A percentile compares a stretch with the other conserved stretches of the same genome.
Evolutionary conservation across 2,888 invertebrate species (phyloP).

Genomic region (Drosophila melanosoma): DNA sequence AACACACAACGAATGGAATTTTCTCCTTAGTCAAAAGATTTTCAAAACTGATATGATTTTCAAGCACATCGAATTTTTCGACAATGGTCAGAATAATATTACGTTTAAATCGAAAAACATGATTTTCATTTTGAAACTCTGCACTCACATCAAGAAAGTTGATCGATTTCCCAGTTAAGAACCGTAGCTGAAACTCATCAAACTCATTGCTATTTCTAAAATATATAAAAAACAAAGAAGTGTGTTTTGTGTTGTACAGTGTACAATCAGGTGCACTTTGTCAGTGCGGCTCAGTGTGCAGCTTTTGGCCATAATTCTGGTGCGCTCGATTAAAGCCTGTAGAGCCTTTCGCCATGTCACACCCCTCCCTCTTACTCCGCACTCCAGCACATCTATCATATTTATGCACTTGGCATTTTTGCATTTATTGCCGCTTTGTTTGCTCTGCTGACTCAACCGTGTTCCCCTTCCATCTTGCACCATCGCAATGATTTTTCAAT

Average conservation of each 20-base stretch:
- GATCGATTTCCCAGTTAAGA: neutral
- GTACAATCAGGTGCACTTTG: conserved; percentile 7
- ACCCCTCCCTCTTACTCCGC: neutral
- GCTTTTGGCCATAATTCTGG: conserved; percentile 41
- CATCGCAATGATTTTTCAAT: conserved; percentile 72
- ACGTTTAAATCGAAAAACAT: neutral
- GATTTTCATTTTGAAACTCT: neutral
- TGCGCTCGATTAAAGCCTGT: conserved; percentile 75
- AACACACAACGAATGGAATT: neutral
- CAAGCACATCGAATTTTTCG: neutral
- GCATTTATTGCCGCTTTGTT: conserved; percentile 66
- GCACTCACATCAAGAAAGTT: neutral
- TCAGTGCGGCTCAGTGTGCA: conserved; percentile 18
- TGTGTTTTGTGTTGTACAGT: conserved; percentile 11
- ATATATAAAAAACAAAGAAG: neutral
- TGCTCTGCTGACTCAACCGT: conserved; percentile 21
- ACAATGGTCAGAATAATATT: neutral
- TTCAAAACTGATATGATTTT: neutral
- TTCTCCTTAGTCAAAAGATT: neutral
- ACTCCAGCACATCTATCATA: conserved; percentile 37
- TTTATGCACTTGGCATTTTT: conserved; percentile 76
- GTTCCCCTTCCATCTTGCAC: no score
- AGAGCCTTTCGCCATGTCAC: conserved; percentile 43
- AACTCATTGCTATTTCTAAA: neutral
- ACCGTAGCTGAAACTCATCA: neutral